Conservation (phyloP, 2,113 vertebrate genomes). For the Rousettus leschenaultii region DNA sequence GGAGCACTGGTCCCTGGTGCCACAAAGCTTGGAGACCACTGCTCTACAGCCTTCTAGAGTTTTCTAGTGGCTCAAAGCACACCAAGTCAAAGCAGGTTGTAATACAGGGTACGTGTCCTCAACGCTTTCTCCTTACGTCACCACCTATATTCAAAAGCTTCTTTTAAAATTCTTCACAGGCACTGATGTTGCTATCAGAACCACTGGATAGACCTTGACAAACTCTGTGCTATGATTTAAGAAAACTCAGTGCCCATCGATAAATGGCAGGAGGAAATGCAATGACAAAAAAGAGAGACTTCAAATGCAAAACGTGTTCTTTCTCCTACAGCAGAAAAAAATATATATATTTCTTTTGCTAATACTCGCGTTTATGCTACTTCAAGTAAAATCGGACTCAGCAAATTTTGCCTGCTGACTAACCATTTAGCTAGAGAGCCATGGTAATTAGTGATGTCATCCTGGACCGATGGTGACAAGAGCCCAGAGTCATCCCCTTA, state of each 20-base stretch:
- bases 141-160: not conserved
- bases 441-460: not conserved
- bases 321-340: not conserved
- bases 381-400: not conserved
- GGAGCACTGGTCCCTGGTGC: no score
- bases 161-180: not conserved
- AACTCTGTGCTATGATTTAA: not conserved
- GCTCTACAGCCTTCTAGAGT: not conserved
- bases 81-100: not conserved
- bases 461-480: not conserved
- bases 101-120: not conserved
- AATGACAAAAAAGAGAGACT: not conserved
- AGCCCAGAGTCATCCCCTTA: not conserved
- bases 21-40: no score
- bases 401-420: not conserved
- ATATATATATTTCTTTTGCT: not conserved
- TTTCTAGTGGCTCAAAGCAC: not conserved
- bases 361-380: not conserved
- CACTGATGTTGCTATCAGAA: not conserved
- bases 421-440: no score
- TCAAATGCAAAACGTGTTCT: not conserved
- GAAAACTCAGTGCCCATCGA: not conserved
- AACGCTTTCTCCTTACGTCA: not conserved
- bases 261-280: accelerated
- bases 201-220: not conserved